Evolutionary conservation across 2,888 invertebrate species (phyloP).

Genomic region (Incurvaria masculella): DNA sequence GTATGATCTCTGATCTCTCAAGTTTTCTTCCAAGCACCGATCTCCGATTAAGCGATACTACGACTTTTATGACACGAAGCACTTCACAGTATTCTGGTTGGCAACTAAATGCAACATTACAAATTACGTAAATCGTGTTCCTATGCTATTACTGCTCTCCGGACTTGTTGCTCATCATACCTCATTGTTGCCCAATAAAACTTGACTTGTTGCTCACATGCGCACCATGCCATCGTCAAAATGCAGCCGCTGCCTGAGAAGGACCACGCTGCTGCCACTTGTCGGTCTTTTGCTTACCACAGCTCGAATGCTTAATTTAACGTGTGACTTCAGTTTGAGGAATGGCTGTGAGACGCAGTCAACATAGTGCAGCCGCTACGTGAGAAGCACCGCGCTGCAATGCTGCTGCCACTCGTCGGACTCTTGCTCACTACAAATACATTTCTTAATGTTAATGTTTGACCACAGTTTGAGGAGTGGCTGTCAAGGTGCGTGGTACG

Average conservation of each 20-base stretch:
- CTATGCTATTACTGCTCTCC: no score
- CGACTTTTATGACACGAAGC: no score
- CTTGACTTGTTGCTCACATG: no score
- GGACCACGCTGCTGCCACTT: background rate
- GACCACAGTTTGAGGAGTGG: slow-evolving; percentile 36
- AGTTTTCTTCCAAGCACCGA: no score
- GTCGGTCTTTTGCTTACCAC: background rate
- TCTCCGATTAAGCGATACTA: no score
- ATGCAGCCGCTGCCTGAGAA: background rate
- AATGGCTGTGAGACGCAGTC: slow-evolving; percentile 32
- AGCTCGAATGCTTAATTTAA: slow-evolving; percentile 3
- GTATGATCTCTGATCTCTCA: no score
- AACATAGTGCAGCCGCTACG: background rate
- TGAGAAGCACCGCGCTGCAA: background rate
- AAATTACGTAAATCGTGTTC: no score
- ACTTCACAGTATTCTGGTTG: no score
- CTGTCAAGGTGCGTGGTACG: slow-evolving; percentile 29
- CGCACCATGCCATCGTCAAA: no score
- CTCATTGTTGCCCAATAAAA: no score
- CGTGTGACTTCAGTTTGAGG: slow-evolving; percentile 35
- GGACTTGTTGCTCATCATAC: no score
- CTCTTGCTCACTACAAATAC: background rate
- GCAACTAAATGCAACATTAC: no score
- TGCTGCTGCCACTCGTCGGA: background rate
- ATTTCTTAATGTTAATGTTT: slow-evolving; percentile 8